These are phyloP conservation scores for Mizuhopecten yessoensis DNA, from an alignment of 1,140 invertebrate species.

Conservation along the genomic window DNA sequence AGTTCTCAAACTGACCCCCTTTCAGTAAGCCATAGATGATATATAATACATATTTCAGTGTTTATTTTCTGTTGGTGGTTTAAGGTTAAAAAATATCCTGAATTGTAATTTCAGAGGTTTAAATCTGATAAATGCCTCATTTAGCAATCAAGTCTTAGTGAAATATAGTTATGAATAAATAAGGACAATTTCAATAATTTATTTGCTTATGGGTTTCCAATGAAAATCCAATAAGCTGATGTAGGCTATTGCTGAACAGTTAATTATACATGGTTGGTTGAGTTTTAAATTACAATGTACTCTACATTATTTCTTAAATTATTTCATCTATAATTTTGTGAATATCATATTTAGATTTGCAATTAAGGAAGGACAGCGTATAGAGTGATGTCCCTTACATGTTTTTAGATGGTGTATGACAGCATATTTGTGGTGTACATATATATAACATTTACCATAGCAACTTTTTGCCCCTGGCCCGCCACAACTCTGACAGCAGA, in stretches of 20 bases:
- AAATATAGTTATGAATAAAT: neutral
- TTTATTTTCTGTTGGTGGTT: too few species aligned
- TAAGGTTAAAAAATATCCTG: too few species aligned
- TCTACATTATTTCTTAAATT: neutral
- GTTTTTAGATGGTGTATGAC: neutral
- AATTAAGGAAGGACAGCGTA: neutral
- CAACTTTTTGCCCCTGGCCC: neutral
- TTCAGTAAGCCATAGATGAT: too few species aligned
- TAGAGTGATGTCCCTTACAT: neutral
- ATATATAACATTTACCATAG: constrained; percentile 4
- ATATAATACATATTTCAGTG: too few species aligned
- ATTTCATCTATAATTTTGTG: neutral
- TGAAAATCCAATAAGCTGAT: neutral
- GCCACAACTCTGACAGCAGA: neutral
- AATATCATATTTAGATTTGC: neutral
- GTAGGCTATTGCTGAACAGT: too few species aligned
- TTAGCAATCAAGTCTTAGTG: neutral
- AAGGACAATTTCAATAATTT: neutral
- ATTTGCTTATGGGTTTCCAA: neutral
- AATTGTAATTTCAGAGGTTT: too few species aligned
- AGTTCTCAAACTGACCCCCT: too few species aligned
- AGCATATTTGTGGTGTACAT: too few species aligned
- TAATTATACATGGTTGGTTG: neutral
- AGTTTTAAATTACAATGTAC: neutral
- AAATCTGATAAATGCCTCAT: too few species aligned